These are phyloP conservation scores for Cylindroiulus punctatus DNA, from an alignment of 2,888 invertebrate species.

Conservation along the genomic window DNA sequence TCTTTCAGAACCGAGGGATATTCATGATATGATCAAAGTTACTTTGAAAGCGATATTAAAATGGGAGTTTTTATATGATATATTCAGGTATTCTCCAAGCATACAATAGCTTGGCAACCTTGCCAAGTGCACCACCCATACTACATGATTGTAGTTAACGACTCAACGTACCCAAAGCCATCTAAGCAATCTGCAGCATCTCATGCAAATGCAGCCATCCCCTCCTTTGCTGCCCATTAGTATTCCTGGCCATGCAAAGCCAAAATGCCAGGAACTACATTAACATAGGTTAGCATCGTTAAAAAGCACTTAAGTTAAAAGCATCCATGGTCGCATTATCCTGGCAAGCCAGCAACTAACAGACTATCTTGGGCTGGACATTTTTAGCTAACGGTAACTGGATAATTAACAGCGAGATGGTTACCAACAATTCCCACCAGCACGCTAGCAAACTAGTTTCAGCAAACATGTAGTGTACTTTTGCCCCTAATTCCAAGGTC, in stretches of 20 bases:
- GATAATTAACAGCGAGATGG: not conserved
- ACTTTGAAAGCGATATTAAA: not conserved
- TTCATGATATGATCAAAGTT: not conserved
- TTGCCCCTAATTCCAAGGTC: constrained; percentile 39
- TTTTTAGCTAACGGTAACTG: constrained; percentile 5
- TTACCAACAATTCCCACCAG: not conserved
- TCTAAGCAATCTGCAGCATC: not conserved
- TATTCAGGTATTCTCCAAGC: not conserved
- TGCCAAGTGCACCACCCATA: not conserved
- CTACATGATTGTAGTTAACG: not conserved
- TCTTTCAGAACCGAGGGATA: not conserved
- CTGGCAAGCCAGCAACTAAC: not conserved
- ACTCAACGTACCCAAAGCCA: not conserved
- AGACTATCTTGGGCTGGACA: not conserved
- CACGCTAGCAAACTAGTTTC: not conserved
- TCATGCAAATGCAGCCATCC: not conserved
- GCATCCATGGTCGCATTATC: not conserved
- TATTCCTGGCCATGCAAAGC: constrained; percentile 8
- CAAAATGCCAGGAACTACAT: not conserved
- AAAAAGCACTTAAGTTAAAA: constrained; percentile 8
- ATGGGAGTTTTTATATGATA: not conserved
- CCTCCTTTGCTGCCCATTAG: not conserved
- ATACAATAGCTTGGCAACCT: not conserved
- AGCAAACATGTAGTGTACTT: not conserved
- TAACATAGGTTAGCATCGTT: not conserved